Conservation (phyloP, 2,888 invertebrate genomes). For the Apamea monoglypha region DNA sequence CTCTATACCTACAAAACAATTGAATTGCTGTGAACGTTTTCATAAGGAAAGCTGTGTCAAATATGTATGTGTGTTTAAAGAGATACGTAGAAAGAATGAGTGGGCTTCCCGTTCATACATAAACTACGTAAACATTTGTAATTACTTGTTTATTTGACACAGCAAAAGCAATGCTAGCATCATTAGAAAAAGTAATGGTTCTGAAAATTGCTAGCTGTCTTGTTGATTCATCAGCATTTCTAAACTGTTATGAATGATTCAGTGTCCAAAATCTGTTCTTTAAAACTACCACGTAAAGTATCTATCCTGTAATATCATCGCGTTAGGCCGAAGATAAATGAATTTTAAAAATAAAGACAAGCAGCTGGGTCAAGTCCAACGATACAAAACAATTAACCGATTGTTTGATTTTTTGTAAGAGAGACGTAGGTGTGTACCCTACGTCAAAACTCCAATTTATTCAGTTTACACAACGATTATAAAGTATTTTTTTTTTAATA, state of each 20-base stretch:
- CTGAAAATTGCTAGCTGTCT: slow-evolving; percentile 30
- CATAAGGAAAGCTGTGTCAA: not conserved
- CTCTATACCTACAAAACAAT: not conserved
- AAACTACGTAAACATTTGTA: slow-evolving; percentile 14
- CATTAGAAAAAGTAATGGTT: slow-evolving; percentile 34
- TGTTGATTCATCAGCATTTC: slow-evolving; percentile 37
- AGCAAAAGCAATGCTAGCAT: slow-evolving; percentile 18
- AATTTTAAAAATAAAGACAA: slow-evolving; percentile 70
- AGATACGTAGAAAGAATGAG: not conserved
- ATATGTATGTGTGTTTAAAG: not conserved
- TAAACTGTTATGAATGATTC: slow-evolving; percentile 48
- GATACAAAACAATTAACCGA: slow-evolving; percentile 47
- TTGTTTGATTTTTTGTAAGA: slow-evolving; percentile 33
- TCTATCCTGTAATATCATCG: slow-evolving; percentile 25
- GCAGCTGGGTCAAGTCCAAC: slow-evolving; percentile 71
- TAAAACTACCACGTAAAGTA: slow-evolving; percentile 34
- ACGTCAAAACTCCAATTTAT: not conserved
- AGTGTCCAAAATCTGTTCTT: slow-evolving; percentile 46
- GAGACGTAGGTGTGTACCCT: no score
- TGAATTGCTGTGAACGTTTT: not conserved
- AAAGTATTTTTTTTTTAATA: not conserved
- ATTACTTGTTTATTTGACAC: slow-evolving; percentile 22
- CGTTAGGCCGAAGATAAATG: slow-evolving; percentile 63
- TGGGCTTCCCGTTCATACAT: slow-evolving; percentile 2
- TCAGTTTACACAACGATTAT: not conserved